Base-by-base conservation (phyloP, 2,888 invertebrate species). In the Pollenia angustigena region DNA sequence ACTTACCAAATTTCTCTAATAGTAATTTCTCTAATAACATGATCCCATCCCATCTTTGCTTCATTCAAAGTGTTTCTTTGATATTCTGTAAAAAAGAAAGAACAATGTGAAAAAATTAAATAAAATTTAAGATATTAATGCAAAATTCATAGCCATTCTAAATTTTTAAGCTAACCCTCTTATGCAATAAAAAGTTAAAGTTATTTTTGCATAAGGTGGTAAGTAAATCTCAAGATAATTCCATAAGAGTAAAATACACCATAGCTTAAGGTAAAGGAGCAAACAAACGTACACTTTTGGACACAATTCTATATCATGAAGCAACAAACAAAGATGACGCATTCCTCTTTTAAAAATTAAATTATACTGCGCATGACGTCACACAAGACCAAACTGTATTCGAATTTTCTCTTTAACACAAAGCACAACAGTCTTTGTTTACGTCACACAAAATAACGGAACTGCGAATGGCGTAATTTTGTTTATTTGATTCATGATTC, bases 71-170 rank as follows among this genome's bases (percentile, higher is more conserved):
- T 68, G 58, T 69, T 69, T 48, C 68, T 48, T 18, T 69, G 48
- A 42, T 50, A 79, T 69, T 79, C 58, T 50, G 68, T 78, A 78
- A 78, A 68, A 54, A 44, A 66, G 56, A 42, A 64, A 50, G 11
- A 62, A 62, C 10, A 10, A 62, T 32, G 6, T 32, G 4, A 14
- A 40, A 42, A 3, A 42, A 62, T 23, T 23, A 23, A 23, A 10
- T 16, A 42, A 42, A 16, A 69, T 50, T 69, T 40, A 71, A 56
- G 54, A 64, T 48, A 64, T 62, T 76, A 64, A 64, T 69, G 40
- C 56, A 32, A 62, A 64, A 68, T 40, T 40, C 40, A 62, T 56
- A 81, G 11, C 32, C 48, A 74, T 23, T 54, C 23, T 4, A 16
- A 62, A 75, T 62, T 32, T 48, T 75, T 16, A 50, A 32, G 4